phyloP scores from a whole-genome alignment of 2,797 vertebrate genomes.

The Periophthalmus magnuspinnatus region DNA sequence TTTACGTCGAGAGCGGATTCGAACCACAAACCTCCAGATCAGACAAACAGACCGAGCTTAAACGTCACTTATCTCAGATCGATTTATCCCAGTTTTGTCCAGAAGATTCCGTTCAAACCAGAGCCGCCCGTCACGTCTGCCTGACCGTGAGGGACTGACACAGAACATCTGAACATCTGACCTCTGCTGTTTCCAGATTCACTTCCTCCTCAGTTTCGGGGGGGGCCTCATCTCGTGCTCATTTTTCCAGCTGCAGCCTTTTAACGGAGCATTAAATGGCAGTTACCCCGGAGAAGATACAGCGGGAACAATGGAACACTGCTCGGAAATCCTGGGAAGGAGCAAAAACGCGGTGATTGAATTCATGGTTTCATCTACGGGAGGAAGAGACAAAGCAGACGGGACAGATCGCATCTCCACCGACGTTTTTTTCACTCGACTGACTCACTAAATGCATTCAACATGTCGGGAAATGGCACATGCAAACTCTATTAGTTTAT shows the following conservation, averaged over 20 bases:
- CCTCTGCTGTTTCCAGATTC: constrained; percentile 2
- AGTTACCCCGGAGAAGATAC: constrained; percentile 55
- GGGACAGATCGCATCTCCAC: constrained; percentile 8
- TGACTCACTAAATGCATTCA: constrained; percentile 1
- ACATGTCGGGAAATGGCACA: constrained; percentile 6
- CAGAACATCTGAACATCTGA: constrained; percentile 15
- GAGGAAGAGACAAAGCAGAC: constrained; percentile 48
- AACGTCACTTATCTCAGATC: constrained; percentile 17
- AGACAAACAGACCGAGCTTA: neutral
- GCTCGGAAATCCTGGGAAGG: constrained; percentile 64
- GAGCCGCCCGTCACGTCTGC: constrained; percentile 31
- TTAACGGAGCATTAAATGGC: constrained; percentile 73
- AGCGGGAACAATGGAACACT: constrained; percentile 64
- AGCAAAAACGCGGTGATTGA: constrained; percentile 61
- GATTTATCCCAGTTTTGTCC: constrained; percentile 36
- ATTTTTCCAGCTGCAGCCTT: constrained; percentile 76
- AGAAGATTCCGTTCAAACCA: constrained; percentile 29
- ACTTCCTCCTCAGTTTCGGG: constrained; percentile 24
- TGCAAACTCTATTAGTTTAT: constrained; percentile 4
- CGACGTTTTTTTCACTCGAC: neutral
- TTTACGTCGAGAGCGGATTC: too few relatives aligned
- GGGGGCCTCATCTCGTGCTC: constrained; percentile 67
- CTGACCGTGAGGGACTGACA: constrained; percentile 12
- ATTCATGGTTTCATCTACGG: constrained; percentile 25
- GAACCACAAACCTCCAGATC: too few relatives aligned